A percentile compares a stretch with the other conserved stretches of the same genome.
Conservation (phyloP, 2,797 vertebrate genomes). For the Vultur gryphus region DNA sequence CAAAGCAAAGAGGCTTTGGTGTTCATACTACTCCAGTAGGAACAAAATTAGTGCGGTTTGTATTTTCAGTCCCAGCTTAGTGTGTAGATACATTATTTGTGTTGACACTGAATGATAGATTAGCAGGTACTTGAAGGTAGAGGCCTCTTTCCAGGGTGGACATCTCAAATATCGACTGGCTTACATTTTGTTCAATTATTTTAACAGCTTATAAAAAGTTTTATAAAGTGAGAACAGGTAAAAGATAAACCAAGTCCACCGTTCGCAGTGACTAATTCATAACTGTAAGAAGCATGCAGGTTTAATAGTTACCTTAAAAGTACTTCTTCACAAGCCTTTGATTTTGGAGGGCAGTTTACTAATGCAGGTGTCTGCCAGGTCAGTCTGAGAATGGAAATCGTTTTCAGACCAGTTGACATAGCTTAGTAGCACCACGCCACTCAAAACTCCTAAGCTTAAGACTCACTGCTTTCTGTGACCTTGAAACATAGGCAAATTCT, state of each 20-base stretch:
- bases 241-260: background rate
- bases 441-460: background rate
- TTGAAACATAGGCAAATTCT: background rate
- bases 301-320: background rate
- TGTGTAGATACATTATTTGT: background rate
- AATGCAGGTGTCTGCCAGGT: background rate
- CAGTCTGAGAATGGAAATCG: background rate
- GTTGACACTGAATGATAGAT: background rate
- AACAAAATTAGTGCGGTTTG: background rate
- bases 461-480: background rate
- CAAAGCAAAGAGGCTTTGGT: background rate
- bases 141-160: background rate
- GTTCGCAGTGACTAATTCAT: background rate
- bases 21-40: background rate
- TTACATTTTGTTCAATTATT: background rate
- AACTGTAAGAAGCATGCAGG: background rate
- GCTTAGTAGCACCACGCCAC: background rate
- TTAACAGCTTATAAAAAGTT: background rate
- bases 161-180: background rate
- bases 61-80: background rate
- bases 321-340: background rate
- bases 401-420: background rate
- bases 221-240: background rate
- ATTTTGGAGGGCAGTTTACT: background rate
- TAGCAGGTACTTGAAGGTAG: background rate